These are phyloP conservation scores for Metopia argyrocephala DNA, from an alignment of 2,888 invertebrate genomes.

Conservation along the genomic window DNA sequence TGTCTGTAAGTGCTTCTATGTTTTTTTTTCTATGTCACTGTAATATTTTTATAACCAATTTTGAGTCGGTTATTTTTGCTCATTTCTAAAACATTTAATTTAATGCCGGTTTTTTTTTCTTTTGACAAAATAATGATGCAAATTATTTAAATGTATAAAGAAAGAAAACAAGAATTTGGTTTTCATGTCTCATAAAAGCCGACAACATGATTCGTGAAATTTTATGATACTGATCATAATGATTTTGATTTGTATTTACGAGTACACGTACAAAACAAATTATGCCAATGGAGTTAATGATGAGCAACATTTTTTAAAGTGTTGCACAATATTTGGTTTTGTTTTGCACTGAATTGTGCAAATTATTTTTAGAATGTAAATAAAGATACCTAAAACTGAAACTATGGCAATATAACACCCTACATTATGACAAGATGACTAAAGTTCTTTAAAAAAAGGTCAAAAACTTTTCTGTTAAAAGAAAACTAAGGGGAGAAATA, in stretches of 20 bases:
- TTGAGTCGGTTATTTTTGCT: no score
- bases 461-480: no score
- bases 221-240: background rate
- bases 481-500: no score
- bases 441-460: no score
- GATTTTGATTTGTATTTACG: background rate
- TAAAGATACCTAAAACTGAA: no score
- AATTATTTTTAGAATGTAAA: no score
- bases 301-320: background rate
- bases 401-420: no score
- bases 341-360: no score
- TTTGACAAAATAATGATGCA: slow-evolving; percentile 17
- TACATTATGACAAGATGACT: no score
- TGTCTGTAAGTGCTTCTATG: background rate
- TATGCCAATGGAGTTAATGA: background rate
- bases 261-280: background rate
- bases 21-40: slow-evolving; percentile 35
- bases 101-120: slow-evolving; percentile 5
- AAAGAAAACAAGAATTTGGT: slow-evolving; percentile 6
- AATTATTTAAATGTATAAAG: slow-evolving; percentile 22
- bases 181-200: slow-evolving; percentile 2
- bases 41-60: slow-evolving; percentile 21
- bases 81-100: background rate
- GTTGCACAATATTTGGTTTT: background rate
- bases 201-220: slow-evolving; percentile 9